Percentiles rank a stretch among this genome's conserved stretches.
phyloP scores from a whole-genome alignment of 2,113 vertebrate genomes.

The Amblyornis subalaris region DNA sequence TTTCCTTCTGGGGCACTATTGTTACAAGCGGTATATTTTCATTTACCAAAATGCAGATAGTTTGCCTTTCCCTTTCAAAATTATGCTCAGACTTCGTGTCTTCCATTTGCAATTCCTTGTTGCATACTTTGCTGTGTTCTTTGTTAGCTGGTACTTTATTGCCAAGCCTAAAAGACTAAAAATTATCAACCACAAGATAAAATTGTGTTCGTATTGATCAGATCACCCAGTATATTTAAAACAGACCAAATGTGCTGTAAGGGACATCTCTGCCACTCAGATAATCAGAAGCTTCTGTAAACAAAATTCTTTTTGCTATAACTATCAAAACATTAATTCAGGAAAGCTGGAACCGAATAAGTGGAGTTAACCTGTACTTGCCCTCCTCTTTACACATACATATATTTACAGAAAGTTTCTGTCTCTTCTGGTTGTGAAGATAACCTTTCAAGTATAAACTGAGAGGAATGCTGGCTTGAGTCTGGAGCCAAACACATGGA shows the following conservation, averaged over 20 bases:
- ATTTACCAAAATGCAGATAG: not conserved
- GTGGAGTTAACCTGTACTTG: slow-evolving; percentile 44
- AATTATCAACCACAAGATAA: not conserved
- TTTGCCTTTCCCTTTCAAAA: not conserved
- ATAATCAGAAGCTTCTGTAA: slow-evolving; percentile 49
- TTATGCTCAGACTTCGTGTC: not conserved
- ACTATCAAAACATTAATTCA: slow-evolving; percentile 46
- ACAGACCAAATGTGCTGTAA: not conserved
- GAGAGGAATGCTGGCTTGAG: slow-evolving; percentile 52
- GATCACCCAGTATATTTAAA: not conserved
- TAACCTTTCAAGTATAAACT: slow-evolving; percentile 65
- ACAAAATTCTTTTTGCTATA: slow-evolving; percentile 12
- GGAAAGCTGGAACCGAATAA: slow-evolving; percentile 14
- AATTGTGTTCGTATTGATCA: not conserved
- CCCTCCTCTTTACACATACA: slow-evolving; percentile 23
- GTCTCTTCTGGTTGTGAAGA: slow-evolving; percentile 52
- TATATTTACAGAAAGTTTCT: slow-evolving; percentile 57
- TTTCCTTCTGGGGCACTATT: not conserved
- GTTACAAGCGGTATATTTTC: not conserved
- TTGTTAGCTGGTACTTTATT: not conserved
- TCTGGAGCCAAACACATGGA: slow-evolving; percentile 68
- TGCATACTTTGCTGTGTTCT: not conserved
- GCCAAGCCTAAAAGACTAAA: not conserved
- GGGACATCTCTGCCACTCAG: not conserved
- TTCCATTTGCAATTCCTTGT: not conserved